A percentile compares a stretch with the other conserved stretches of the same genome.
Evolutionary conservation across 2,113 vertebrate genomes (phyloP).

Genomic region (Cranoglanis bouderius): DNA sequence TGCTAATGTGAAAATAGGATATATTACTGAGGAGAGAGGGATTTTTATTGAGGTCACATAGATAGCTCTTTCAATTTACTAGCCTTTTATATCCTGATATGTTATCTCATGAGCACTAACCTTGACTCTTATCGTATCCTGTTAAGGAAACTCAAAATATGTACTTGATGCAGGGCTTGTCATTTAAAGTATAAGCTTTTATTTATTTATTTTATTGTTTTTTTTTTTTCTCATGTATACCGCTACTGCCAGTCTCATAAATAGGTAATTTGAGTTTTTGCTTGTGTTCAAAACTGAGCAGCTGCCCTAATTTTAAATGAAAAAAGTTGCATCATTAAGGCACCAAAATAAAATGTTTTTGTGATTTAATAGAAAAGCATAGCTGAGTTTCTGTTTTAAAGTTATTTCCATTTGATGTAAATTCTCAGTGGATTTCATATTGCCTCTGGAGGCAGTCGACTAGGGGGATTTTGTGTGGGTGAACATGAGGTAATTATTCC

Average conservation of each 20-base stretch:
- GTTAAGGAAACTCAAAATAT: slow-evolving; percentile 18
- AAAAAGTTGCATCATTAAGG: slow-evolving; percentile 28
- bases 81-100: slow-evolving; percentile 31
- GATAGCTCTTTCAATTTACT: slow-evolving; percentile 44
- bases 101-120: slow-evolving; percentile 37
- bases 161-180: background rate
- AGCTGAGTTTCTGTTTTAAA: slow-evolving; percentile 30
- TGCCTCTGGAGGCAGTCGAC: slow-evolving; percentile 26
- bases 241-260: slow-evolving; percentile 1
- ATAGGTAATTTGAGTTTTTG: background rate
- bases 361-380: background rate
- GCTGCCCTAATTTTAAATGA: slow-evolving; percentile 25
- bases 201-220: background rate
- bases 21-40: slow-evolving; percentile 34
- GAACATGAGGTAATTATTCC: slow-evolving; percentile 52
- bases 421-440: slow-evolving; percentile 32
- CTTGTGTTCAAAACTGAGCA: background rate
- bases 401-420: slow-evolving; percentile 42
- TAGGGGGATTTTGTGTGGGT: slow-evolving; percentile 46
- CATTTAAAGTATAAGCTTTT: slow-evolving; percentile 17
- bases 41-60: slow-evolving; percentile 36
- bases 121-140: slow-evolving; percentile 29
- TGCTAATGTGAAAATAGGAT: slow-evolving; percentile 40
- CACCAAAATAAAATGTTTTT: background rate
- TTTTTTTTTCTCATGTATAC: background rate